A percentile compares a stretch with the other conserved stretches of the same genome.
These are phyloP conservation scores for Labroides dimidiatus DNA, from an alignment of 2,797 vertebrate species.

Conservation along the genomic window DNA sequence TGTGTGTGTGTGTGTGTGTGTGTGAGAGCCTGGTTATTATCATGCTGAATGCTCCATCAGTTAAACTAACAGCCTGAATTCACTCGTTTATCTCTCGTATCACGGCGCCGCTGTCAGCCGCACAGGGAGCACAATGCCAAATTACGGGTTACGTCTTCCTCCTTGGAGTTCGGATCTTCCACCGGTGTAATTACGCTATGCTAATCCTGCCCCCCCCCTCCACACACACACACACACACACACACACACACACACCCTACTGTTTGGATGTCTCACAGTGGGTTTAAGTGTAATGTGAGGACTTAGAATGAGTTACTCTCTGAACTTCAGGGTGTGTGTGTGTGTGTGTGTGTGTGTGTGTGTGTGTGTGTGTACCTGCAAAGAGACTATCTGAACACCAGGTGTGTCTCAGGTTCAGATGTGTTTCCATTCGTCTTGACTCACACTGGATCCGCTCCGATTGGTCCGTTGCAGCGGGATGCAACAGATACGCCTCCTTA, in stretches of 20 bases:
- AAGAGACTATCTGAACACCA: too few relatives aligned
- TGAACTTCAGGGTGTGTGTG: neutral
- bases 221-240: slow-evolving; percentile 54
- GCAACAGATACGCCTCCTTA: too few relatives aligned
- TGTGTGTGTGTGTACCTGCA: too few relatives aligned
- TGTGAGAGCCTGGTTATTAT: slow-evolving; percentile 76
- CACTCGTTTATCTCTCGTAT: slow-evolving; percentile 81
- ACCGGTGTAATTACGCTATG: slow-evolving; percentile 80
- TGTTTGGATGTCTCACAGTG: slow-evolving; percentile 38
- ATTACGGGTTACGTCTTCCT: slow-evolving; percentile 79
- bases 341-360: neutral
- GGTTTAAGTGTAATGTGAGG: slow-evolving; percentile 39
- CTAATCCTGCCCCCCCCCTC: slow-evolving; percentile 66
- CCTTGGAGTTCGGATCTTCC: slow-evolving; percentile 70
- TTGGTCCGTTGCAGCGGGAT: too few relatives aligned
- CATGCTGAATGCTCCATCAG: slow-evolving; percentile 77
- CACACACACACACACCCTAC: slow-evolving; percentile 55
- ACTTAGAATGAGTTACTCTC: neutral
- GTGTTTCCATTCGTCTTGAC: too few relatives aligned
- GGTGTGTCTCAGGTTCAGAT: too few relatives aligned
- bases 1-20: slow-evolving; percentile 55
- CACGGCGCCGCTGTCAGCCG: slow-evolving; percentile 71
- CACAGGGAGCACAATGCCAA: slow-evolving; percentile 75
- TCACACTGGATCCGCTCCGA: too few relatives aligned
- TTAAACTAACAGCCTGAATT: slow-evolving; percentile 83